Base-by-base conservation (phyloP, 2,888 invertebrate species). In the Achlya flavicornis region DNA sequence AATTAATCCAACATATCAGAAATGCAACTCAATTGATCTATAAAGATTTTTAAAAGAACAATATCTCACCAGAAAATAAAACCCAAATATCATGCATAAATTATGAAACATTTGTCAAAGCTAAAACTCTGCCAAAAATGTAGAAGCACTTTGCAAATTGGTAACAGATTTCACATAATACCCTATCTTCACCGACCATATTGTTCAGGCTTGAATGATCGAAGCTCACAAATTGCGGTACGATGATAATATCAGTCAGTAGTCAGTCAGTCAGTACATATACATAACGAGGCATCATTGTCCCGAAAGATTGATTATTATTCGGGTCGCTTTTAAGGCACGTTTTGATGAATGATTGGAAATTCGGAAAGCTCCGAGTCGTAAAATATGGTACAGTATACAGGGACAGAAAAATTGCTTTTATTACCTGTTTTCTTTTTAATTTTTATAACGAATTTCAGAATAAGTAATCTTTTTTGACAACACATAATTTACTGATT, bases 241-340 rank as follows among this genome's bases (percentile, higher is more conserved):
- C 60, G 43, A 60, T 16, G 26, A 59, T 59, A 38, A 10, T 53
- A 53, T 19, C 53, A 53, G 8, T 19, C 10, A 53, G 53, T 53
- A 3, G 16, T 60, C 60, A 60, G 41, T 60, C n/a, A 60, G 38
- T 41, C 43, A 3, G n/a, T 38, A 26, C 60, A 60, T 60, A 53
- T 43, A 68, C 64, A 70, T 75, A 78, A 77, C 74, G 73, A 76
- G 72, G 76, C 76, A 74, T 77, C 80, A 81, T 80, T 80, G 77
- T 77, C 68, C 68, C 60, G 16, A 63, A 71, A 74, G 81, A 83
- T 83, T 79, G 80, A 83, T 83, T 67, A 83, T 83, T 67, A 74
- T 70, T 66, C 70, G 61, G 66, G 61, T 64, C 64, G 66, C 60
- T 60, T 26, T 16, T 38, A 60, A 60, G 60, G 60, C 60, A 43